Evolutionary conservation across 1,140 invertebrate genomes (phyloP).

Genomic region (Drosophila pseudoobscura): DNA sequence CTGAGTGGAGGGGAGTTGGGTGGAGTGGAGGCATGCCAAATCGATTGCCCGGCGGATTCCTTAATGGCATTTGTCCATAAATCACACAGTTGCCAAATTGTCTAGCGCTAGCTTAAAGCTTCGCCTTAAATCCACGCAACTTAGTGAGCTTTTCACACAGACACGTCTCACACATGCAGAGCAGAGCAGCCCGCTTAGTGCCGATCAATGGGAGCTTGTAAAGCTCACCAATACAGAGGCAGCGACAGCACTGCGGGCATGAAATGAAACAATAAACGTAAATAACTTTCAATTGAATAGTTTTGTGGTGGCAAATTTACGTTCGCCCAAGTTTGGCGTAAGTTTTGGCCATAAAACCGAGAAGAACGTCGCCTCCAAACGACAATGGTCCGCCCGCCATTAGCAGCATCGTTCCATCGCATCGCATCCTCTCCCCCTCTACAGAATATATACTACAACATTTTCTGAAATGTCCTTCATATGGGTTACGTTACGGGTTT

Average conservation of each 20-base stretch:
- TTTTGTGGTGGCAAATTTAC: slow-evolving; percentile 76
- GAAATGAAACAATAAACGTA: slow-evolving; percentile 72
- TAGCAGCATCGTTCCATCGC: slow-evolving; percentile 55
- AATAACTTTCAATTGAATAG: slow-evolving; percentile 81
- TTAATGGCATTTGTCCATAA: slow-evolving; percentile 80
- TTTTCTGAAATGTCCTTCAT: slow-evolving; percentile 49
- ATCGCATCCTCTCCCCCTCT: neutral
- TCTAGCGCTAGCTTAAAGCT: neutral
- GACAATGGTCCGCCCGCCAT: slow-evolving; percentile 77
- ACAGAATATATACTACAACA: slow-evolving; percentile 12
- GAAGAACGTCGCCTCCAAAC: slow-evolving; percentile 5
- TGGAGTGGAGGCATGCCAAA: slow-evolving; percentile 35
- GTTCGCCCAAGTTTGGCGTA: slow-evolving; percentile 34
- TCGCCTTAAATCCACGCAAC: neutral
- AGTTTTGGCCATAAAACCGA: slow-evolving; percentile 47
- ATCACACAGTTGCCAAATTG: slow-evolving; percentile 65
- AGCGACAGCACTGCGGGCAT: slow-evolving; percentile 11
- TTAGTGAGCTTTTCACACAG: too few species aligned
- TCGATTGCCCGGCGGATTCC: slow-evolving; percentile 58
- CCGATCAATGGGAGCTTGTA: too few species aligned
- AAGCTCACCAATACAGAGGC: too few species aligned
- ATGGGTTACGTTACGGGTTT: slow-evolving; percentile 23
- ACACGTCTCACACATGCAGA: too few species aligned
- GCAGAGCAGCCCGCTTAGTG: neutral
- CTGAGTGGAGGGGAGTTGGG: neutral